These are phyloP conservation scores for Melanotaenia nigrans DNA, from an alignment of 2,797 vertebrate genomes.

Conservation along the genomic window DNA sequence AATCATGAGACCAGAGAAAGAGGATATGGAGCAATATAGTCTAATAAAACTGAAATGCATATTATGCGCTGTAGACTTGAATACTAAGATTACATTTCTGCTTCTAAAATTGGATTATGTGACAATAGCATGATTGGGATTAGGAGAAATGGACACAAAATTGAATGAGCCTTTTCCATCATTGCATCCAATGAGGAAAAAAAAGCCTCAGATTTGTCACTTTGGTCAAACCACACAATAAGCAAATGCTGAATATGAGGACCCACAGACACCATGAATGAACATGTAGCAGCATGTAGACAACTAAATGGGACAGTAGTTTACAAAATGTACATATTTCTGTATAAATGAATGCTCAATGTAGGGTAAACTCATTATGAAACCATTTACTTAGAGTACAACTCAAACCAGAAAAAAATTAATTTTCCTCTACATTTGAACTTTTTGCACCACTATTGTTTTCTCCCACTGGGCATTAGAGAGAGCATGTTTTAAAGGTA, in stretches of 20 bases:
- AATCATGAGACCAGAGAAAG: background rate
- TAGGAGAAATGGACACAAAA: slow-evolving; percentile 51
- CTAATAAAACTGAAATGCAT: slow-evolving; percentile 44
- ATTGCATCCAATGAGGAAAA: slow-evolving; percentile 16
- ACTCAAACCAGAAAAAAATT: background rate
- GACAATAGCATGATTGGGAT: slow-evolving; percentile 58
- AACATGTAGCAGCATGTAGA: no score
- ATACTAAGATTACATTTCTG: slow-evolving; percentile 42
- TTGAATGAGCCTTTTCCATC: slow-evolving; percentile 38
- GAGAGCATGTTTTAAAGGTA: background rate
- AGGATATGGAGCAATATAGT: slow-evolving; percentile 25
- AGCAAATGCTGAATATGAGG: background rate
- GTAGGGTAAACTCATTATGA: background rate
- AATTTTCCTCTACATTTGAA: background rate
- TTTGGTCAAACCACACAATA: background rate
- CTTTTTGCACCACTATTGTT: background rate
- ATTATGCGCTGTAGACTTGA: slow-evolving; percentile 32
- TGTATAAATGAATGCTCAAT: background rate
- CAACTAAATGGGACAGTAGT: background rate
- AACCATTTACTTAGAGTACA: background rate
- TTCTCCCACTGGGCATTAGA: background rate
- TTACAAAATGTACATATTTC: background rate
- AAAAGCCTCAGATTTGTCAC: slow-evolving; percentile 1
- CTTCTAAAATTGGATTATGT: slow-evolving; percentile 56
- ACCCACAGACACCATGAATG: no score